These are phyloP conservation scores for Numenius phaeopus DNA, from an alignment of 2,797 vertebrate species.

Conservation along the genomic window DNA sequence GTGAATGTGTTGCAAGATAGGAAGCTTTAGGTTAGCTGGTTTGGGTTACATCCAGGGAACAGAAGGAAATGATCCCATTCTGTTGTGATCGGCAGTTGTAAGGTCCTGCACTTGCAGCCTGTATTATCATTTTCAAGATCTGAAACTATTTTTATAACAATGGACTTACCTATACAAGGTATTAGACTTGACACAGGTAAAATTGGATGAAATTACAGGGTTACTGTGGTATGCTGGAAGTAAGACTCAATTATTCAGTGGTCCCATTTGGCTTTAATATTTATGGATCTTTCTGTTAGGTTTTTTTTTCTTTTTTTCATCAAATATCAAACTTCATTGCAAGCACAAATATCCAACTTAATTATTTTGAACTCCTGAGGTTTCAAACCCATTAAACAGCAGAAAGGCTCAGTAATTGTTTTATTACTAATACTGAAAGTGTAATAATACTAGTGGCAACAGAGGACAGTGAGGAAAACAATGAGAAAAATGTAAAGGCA, in stretches of 20 bases:
- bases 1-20: not conserved
- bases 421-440: constrained; percentile 24
- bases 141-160: not conserved
- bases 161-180: not conserved
- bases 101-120: not conserved
- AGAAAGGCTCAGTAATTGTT: constrained; percentile 45
- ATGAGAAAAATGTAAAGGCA: not conserved
- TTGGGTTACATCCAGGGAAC: not conserved
- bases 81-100: not conserved
- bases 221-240: not conserved
- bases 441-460: constrained; percentile 12
- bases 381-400: constrained; percentile 46
- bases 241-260: not conserved
- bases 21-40: not conserved
- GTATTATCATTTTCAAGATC: not conserved
- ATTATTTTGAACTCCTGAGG: constrained; percentile 54
- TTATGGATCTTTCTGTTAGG: not conserved
- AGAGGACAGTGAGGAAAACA: constrained; percentile 8
- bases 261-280: not conserved
- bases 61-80: not conserved
- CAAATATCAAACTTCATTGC: constrained; percentile 12
- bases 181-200: not conserved
- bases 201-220: not conserved
- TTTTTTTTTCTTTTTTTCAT: not conserved
- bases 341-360: constrained; percentile 27